Percentiles rank a stretch among this genome's conserved stretches.
These are phyloP conservation scores for Aurelia sp. DNA, from an alignment of 30 jellyfish, hydroid and myxozoan genomes.

Conservation along the genomic window DNA sequence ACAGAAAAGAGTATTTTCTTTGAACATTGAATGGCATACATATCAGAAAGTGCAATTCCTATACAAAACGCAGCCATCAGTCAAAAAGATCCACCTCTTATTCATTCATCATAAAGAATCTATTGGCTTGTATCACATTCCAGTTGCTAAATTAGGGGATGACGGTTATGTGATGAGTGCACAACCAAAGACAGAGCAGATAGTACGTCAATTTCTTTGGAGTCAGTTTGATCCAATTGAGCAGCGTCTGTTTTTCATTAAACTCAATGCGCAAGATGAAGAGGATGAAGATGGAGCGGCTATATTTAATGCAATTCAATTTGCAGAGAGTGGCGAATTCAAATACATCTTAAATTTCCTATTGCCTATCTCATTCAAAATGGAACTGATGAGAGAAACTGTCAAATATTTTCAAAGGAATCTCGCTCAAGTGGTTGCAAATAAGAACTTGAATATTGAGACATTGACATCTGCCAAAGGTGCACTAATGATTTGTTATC, in stretches of 20 bases:
- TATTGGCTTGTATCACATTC: constrained; percentile 81
- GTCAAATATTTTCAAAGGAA: constrained; percentile 52
- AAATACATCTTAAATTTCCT: constrained; percentile 69
- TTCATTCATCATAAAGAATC: constrained; percentile 86
- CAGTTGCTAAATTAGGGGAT: constrained; percentile 77
- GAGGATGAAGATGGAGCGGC: constrained; percentile 72
- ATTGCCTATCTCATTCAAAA: constrained; percentile 67
- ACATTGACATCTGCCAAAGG: constrained; percentile 63
- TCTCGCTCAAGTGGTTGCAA: constrained; percentile 42
- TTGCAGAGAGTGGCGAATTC: constrained; percentile 59
- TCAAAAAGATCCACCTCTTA: constrained; percentile 45
- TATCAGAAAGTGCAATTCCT: constrained; percentile 89
- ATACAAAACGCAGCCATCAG: constrained; percentile 20
- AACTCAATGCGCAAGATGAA: constrained; percentile 82
- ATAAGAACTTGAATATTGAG: constrained; percentile 62
- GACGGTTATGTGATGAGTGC: constrained; percentile 72
- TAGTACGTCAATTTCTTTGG: constrained; percentile 84
- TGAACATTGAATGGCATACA: constrained; percentile 85
- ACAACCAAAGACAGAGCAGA: constrained; percentile 84
- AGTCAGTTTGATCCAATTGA: constrained; percentile 74
- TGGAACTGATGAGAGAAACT: constrained; percentile 62
- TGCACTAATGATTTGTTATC: constrained; percentile 81
- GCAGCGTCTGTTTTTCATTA: constrained; percentile 76
- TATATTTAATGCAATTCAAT: constrained; percentile 74
- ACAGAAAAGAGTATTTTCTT: constrained; percentile 79